phyloP scores from a whole-genome alignment of 2,113 vertebrate genomes.

The Azemiops feae region DNA sequence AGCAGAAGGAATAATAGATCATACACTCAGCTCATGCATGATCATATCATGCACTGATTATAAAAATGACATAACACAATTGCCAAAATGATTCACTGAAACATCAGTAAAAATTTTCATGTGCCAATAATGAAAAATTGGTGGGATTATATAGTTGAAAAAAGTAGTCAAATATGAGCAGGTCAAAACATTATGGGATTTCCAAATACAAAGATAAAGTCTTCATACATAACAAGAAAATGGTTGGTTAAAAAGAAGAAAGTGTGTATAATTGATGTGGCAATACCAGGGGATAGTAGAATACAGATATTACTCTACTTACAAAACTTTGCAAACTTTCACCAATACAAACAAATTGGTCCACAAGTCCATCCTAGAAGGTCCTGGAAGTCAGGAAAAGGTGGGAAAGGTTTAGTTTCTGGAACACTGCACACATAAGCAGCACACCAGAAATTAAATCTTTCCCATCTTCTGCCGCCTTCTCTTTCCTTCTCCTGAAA shows the following conservation, averaged over 20 bases:
- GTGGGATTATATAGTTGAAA: not conserved
- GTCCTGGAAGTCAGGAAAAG: not conserved
- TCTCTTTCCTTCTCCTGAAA: not conserved
- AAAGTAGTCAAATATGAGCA: not conserved
- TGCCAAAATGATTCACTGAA: not conserved
- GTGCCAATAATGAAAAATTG: not conserved
- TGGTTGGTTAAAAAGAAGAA: not conserved
- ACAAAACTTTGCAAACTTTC: not conserved
- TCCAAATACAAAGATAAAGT: not conserved
- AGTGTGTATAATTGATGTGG: not conserved
- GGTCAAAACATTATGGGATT: not conserved
- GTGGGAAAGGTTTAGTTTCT: not conserved
- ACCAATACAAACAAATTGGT: not conserved
- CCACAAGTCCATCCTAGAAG: not conserved
- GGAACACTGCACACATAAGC: not conserved
- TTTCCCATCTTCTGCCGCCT: not conserved
- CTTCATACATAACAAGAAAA: not conserved
- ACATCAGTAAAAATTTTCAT: not conserved
- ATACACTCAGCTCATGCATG: not conserved
- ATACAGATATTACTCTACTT: not conserved
- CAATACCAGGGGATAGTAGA: not conserved
- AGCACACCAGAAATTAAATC: not conserved
- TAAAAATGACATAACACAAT: not conserved
- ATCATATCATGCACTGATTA: not conserved
- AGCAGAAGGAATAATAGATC: not conserved